A percentile compares a stretch with the other conserved stretches of the same genome.
Evolutionary conservation across 2,888 invertebrate genomes (phyloP).

Genomic region (Argynnis bischoffii): DNA sequence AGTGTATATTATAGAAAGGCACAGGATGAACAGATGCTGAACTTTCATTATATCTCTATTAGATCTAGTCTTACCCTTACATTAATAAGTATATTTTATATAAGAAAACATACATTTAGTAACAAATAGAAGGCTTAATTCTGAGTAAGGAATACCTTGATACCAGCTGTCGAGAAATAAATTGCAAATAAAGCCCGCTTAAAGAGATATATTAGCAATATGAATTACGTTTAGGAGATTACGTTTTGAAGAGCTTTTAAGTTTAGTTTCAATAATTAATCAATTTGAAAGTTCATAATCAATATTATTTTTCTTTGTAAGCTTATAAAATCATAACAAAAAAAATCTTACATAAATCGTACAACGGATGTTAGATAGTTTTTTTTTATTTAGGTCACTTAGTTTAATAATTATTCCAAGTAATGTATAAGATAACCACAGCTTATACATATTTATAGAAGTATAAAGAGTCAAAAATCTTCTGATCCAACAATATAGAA

Average conservation of each 20-base stretch:
- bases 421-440: neutral
- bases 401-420: no score
- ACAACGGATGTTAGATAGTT: no score
- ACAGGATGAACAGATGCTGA: slow-evolving; percentile 8
- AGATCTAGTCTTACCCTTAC: slow-evolving; percentile 5
- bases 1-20: neutral
- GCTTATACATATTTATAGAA: neutral
- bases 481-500: no score
- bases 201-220: slow-evolving; percentile 20
- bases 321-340: no score
- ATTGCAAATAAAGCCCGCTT: slow-evolving; percentile 25
- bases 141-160: slow-evolving; percentile 10
- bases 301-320: no score
- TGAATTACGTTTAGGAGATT: slow-evolving; percentile 14
- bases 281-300: no score
- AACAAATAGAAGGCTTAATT: slow-evolving; percentile 21
- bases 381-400: no score
- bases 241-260: neutral
- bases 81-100: slow-evolving; percentile 16
- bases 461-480: neutral
- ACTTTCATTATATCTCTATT: slow-evolving; percentile 17
- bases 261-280: neutral
- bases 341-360: no score
- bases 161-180: slow-evolving; percentile 23
- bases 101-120: slow-evolving; percentile 9